phyloP scores from a whole-genome alignment of 2,888 invertebrate genomes.

The Chirona hameri region DNA sequence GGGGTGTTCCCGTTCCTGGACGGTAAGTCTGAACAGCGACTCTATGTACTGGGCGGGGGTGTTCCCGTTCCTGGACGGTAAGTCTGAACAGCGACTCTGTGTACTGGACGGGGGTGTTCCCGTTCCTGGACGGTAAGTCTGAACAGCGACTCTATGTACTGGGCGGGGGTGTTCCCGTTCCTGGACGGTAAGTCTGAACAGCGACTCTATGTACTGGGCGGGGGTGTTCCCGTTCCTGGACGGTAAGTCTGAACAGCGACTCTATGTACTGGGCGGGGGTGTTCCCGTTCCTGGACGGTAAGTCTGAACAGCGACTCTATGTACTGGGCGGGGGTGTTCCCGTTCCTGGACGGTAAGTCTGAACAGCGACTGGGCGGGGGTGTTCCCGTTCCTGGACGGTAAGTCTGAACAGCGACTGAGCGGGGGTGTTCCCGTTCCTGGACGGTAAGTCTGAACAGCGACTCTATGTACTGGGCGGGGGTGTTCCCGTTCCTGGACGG shows the following conservation, averaged over 20 bases:
- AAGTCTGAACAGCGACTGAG: background rate
- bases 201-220: background rate
- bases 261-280: background rate
- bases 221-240: background rate
- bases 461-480: background rate
- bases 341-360: background rate
- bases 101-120: background rate
- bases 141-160: background rate
- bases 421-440: background rate
- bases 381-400: background rate
- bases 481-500: background rate
- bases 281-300: background rate
- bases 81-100: background rate
- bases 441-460: background rate
- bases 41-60: background rate
- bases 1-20: background rate
- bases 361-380: background rate
- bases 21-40: background rate
- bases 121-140: background rate
- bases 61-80: background rate
- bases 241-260: background rate
- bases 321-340: background rate
- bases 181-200: background rate
- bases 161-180: background rate
- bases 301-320: background rate